phyloP scores from a whole-genome alignment of 1,140 invertebrate species.

The Drosophila melanogaster region Release_6_plus_ISO1_MT NT_033779.5:17401501-17402000 shows the following conservation, averaged over 20 bases:
- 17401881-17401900: slow-evolving; percentile 28
- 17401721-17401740: background rate
- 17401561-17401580: slow-evolving; percentile 84
- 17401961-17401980: slow-evolving; percentile 44
- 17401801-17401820: slow-evolving; percentile 17
- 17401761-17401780: background rate
- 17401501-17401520: slow-evolving; percentile 64
- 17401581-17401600: slow-evolving; percentile 70
- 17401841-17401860: slow-evolving; percentile 67
- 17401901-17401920: slow-evolving; percentile 15
- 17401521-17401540: slow-evolving; percentile 79
- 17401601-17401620: slow-evolving; percentile 24
- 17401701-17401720: slow-evolving; percentile 12
- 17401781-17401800: slow-evolving; percentile 14
- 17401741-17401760: background rate
- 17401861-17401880: slow-evolving; percentile 36
- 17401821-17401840: slow-evolving; percentile 41
- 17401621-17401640: slow-evolving; percentile 64
- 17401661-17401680: slow-evolving; percentile 18
- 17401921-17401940: slow-evolving; percentile 31
- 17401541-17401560: slow-evolving; percentile 70
- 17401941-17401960: slow-evolving; percentile 63
- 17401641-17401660: slow-evolving; percentile 11
- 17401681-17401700: slow-evolving; percentile 19
- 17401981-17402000: slow-evolving; percentile 38